A percentile compares a stretch with the other conserved stretches of the same genome.
Conservation (phyloP, 53 echinoderm and acorn worm species). For the Holothuria leucospilota region DNA sequence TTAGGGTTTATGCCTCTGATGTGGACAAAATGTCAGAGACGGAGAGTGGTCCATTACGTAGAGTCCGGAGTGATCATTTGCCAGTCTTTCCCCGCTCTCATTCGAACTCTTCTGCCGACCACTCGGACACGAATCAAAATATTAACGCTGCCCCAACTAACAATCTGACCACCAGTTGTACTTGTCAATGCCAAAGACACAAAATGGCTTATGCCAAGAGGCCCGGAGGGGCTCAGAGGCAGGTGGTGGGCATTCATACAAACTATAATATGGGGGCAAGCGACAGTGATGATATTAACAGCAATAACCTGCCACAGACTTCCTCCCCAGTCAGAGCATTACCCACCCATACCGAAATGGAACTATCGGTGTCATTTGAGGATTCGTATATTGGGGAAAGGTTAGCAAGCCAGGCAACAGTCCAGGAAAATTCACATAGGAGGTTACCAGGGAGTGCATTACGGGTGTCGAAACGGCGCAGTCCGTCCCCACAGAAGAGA, state of each 20-base stretch:
- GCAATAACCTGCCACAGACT: slow-evolving; percentile 80
- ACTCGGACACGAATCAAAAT: slow-evolving; percentile 46
- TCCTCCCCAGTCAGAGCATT: slow-evolving; percentile 38
- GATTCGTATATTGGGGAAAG: slow-evolving; percentile 84
- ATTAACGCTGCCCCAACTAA: slow-evolving; percentile 9
- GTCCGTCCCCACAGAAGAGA: slow-evolving; percentile 84
- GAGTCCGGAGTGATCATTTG: slow-evolving; percentile 39
- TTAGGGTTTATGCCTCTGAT: slow-evolving; percentile 64
- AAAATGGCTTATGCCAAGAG: slow-evolving; percentile 17
- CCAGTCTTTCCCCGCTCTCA: slow-evolving; percentile 55
- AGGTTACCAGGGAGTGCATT: slow-evolving; percentile 63
- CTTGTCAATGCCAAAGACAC: slow-evolving; percentile 40
- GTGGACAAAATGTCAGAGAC: slow-evolving; percentile 53
- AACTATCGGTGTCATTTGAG: slow-evolving; percentile 66
- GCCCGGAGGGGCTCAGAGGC: slow-evolving; percentile 28
- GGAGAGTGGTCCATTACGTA: slow-evolving; percentile 28
- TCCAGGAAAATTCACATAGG: slow-evolving; percentile 66
- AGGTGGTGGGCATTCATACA: slow-evolving; percentile 40
- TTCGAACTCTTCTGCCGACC: slow-evolving; percentile 51
- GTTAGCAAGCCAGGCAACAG: slow-evolving; percentile 61
- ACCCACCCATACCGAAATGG: slow-evolving; percentile 68
- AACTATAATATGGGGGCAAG: slow-evolving; percentile 49
- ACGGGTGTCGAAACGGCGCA: slow-evolving; percentile 57
- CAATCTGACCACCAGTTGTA: slow-evolving; percentile 12
- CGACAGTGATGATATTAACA: slow-evolving; percentile 92